Base-by-base conservation (phyloP, 2,888 invertebrate genomes). In the Clivina fossor region DNA sequence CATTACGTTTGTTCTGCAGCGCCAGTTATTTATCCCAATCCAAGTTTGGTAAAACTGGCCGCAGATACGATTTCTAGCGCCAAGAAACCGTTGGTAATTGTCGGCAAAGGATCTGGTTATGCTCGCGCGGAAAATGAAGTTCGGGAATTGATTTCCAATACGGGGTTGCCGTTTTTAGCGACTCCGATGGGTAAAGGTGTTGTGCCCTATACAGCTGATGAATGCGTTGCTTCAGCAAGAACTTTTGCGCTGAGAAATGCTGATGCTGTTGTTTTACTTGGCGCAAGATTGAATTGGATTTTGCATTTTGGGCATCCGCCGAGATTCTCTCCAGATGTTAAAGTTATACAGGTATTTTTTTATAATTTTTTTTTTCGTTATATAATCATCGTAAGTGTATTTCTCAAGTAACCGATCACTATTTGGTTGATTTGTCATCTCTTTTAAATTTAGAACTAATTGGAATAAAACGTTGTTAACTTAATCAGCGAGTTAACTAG, bases 271-370 rank as follows among this genome's bases (percentile, higher is more conserved):
- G 66, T 98, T 2, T 74, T 96, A 44, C 73, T 95, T 30, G 97
- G 97, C 0, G 97, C 96, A 0, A 78, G 97, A 30, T 79, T 97
- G 13, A 98, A 98, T 76, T 98, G 98, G 98, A 97, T 98, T 76
- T 79, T 98, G 59, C 97, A 98, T 76, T 98, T 97, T 77, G 97
- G 97, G 1, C 84, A 86, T 51, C 76, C 89, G 13, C 97, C 96
- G 1, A 77, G 97, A 32, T 97, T 86, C 73, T 81, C 84, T 13
- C 78, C 82, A 1, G 79, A 89, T 68, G 93, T 93, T 3, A 92
- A 93, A 77, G 76, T 97, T 60, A 90, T 97, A 64, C 96, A 93
- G 80, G 91, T 86, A 18, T n/a, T n/a, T n/a, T n/a, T n/a, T n/a
- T n/a, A n/a, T n/a, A n/a, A n/a, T n/a, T n/a, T n/a, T n/a, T n/a